Evolutionary conservation across 2,888 invertebrate genomes (phyloP).

Genomic region (Platypus cylindrus): DNA sequence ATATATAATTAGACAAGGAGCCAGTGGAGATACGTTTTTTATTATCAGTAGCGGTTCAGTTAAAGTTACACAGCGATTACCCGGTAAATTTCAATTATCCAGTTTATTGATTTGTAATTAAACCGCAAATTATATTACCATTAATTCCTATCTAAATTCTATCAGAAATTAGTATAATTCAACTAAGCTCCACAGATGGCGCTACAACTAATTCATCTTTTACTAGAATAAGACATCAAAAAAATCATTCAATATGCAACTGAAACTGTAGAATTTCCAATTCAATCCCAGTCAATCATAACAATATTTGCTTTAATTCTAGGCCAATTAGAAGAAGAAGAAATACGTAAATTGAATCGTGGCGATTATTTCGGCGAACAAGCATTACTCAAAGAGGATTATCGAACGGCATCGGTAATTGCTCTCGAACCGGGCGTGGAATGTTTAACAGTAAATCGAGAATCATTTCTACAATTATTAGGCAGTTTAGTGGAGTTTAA

Average conservation of each 20-base stretch:
- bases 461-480: constrained; percentile 61
- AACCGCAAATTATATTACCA: no score
- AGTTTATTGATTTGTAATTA: no score
- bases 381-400: constrained; percentile 51
- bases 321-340: constrained; percentile 37
- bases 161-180: no score
- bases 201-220: no score
- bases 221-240: no score
- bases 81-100: constrained; percentile 32
- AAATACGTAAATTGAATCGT: constrained; percentile 41
- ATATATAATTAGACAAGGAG: constrained; percentile 52
- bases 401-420: constrained; percentile 54
- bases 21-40: constrained; percentile 51
- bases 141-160: no score
- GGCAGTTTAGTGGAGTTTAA: constrained; percentile 63
- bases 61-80: constrained; percentile 38
- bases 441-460: constrained; percentile 53
- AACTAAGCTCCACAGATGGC: no score
- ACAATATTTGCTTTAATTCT: constrained; percentile 16
- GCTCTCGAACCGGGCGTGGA: constrained; percentile 48
- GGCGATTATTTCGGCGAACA: constrained; percentile 58
- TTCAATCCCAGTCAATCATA: neutral
- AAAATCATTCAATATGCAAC: no score
- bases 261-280: neutral
- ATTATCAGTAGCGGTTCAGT: constrained; percentile 49